Base-by-base conservation (phyloP, 2,888 invertebrate genomes). In the Pristionchus exspectatus region DNA sequence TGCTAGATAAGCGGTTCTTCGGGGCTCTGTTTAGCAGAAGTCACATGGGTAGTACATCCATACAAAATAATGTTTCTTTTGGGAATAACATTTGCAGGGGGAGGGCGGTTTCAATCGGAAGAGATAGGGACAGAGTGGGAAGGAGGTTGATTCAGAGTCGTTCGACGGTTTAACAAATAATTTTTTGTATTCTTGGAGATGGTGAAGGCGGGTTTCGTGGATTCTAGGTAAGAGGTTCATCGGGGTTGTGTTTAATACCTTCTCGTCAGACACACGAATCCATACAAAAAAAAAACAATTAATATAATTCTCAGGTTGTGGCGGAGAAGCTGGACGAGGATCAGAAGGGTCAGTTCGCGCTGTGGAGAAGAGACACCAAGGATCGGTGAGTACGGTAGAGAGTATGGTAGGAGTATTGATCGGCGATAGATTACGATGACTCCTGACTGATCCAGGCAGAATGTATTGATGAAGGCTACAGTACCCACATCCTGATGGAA, bases 331-430 rank as follows among this genome's bases (percentile, higher is more conserved):
- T 90, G 59, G 84, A 69, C 69, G 83, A 38, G 24, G 83, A 69
- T 18, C 74, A 89, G 88, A 50, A 69, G 38, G n/a, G 27, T 2
- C 21, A 24, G 81, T 90, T 83, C 88, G 27, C 14, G 4, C 50
- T 4, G 21, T 63, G 69, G 87, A 77, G 77, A 16, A 90, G 81
- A n/a, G 83, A 88, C 56, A 30, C 54, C 16, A 74, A 66, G 72
- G 90, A 87, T 50, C 38, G 63, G 90, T 74, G 50, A 77, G 90
- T 72, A 74, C 21, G 33, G 74, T 38, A 38, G 74, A 18, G 30
- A 72, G 33, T 33, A 72, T 33, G 30, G 33, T 72, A 72, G 33
- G n/a, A 10, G 14, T 69, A 27, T 10, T n/a, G 38, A 81, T 44
- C 14, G 81, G 18, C 2, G 9, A 38, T 38, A 50, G 44, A 1